Evolutionary conservation across 2,797 vertebrate species (phyloP), one percentile per base, ranked within the genome.

Genomic region (Chaenodraco wilsoni): DNA sequence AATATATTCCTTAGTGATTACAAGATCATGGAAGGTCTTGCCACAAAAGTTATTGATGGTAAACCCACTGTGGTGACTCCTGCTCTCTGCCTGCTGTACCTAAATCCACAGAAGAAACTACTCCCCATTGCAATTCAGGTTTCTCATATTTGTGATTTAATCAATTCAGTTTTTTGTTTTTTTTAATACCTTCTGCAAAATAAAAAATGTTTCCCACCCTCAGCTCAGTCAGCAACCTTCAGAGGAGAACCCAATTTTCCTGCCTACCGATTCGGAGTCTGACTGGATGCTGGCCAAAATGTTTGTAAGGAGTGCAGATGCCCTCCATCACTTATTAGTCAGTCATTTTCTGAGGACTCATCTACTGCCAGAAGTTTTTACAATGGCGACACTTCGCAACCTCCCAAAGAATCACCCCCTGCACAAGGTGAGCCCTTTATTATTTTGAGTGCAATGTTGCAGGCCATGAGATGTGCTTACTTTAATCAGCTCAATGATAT

Each of bases 211-310:
- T n/a, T 3, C 60, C 10, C 23, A 21, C 11, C 21, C 16, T 43
- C 60, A 94, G 92, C 86, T 93, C 16, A 75, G 85, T 17, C 92
- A 94, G 74, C 82, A 87, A 8, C 91, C 93, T 0, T 90, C 92
- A 3, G 79, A 89, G 0, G 50, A 87, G 0, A 89, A 86, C 78
- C 93, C 90, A 37, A 89, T 95, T 67, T 94, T 94, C 80, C 83
- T 94, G 69, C 93, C 93, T 19, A 91, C 76, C 0, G 93, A 94
- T 31, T 79, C 52, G 0, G 87, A 93, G 49, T 87, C 87, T 65
- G 93, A 92, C 76, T 94, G 93, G 93, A 79, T 93, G 2, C 66
- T 93, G n/a, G 93, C 94, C 19, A 94, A 94, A 84, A 86, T 92
- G 0, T 94, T 88, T 84, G 83, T 94, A 13, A 90, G 88, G 21